Percentiles rank a stretch among this genome's conserved stretches.
phyloP scores from a whole-genome alignment of 2,888 invertebrate genomes.

The Drosophila cracens region DNA sequence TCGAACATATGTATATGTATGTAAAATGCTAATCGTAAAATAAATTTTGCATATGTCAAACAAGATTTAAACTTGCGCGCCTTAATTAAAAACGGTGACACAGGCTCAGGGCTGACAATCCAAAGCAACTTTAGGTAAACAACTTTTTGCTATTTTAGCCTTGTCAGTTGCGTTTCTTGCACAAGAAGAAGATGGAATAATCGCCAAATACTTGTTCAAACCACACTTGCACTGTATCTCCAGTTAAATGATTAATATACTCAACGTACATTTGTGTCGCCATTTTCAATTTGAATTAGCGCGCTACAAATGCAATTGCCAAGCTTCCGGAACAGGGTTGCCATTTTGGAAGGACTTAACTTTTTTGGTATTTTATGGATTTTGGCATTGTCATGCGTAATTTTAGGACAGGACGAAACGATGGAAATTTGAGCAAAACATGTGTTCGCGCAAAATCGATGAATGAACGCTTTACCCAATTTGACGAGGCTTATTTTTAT shows the following conservation, averaged over 20 bases:
- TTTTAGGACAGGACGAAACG: constrained; percentile 38
- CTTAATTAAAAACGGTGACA: neutral
- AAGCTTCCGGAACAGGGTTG: constrained; percentile 37
- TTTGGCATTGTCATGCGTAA: constrained; percentile 33
- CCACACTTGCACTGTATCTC: neutral
- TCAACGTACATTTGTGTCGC: neutral
- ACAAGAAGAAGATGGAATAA: neutral
- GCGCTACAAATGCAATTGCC: constrained; percentile 8
- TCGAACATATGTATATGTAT: constrained; percentile 12
- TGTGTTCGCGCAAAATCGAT: constrained; percentile 78
- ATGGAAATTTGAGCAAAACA: constrained; percentile 45
- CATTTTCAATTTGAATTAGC: constrained; percentile 6
- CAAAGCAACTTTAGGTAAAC: neutral
- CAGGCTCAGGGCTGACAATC: neutral
- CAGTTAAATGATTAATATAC: neutral
- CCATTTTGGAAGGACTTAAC: constrained; percentile 27
- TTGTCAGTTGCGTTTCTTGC: neutral
- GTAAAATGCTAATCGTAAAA: constrained; percentile 3
- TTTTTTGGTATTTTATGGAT: constrained; percentile 21
- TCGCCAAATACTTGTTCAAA: neutral
- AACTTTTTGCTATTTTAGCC: neutral
- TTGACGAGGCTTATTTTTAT: constrained; percentile 21
- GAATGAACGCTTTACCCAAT: constrained; percentile 43
- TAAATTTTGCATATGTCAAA: constrained; percentile 11
- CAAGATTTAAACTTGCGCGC: neutral